Base-by-base conservation (phyloP, 2,888 invertebrate genomes). In the Drosophila borealis region DNA sequence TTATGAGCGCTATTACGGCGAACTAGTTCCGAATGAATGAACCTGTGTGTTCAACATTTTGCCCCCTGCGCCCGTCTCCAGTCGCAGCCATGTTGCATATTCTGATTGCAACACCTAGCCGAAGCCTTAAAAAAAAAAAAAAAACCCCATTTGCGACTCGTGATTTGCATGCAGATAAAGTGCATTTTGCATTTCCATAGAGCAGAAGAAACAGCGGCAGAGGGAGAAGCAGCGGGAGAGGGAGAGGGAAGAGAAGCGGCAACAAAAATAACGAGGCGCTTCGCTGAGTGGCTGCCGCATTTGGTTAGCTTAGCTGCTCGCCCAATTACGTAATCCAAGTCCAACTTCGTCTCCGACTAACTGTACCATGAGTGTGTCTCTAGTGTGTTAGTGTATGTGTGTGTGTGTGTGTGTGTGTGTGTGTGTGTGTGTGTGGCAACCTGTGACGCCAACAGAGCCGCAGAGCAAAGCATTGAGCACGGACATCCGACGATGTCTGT, bases 271-370 rank as follows among this genome's bases (percentile, higher is more conserved):
- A 60, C 74, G 82, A 74, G 81, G 74, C 85, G 85, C 82, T 85
- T 73, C 55, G 82, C 76, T 69, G 74, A 74, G 77, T 74, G 77
- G 70, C 71, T 70, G 73, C 68, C 70, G 66, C 75, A 76, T 76
- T 76, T 76, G 75, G 75, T 72, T 64, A 65, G 76, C 68, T 68
- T 74, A 36, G 70, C 68, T 74, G 71, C 59, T 81, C 85, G 80
- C 78, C 81, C 74, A 74, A 83, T 88, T 88, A 85, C 86, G 85
- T 88, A 85, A 85, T 70, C 80, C 72, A 88, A 80, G 75, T 76
- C 79, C 81, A 74, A 78, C 65, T 79, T 74, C 67, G 80, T 80
- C 72, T 72, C 55, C 64, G 70, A 48, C 77, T 76, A 77, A 77
- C 78, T 70, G 77, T 78, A 74, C 61, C 56, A 46, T 66, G 70